These are phyloP conservation scores for Dasysyrphus tricinctus DNA, from an alignment of 2,888 invertebrate species.

Conservation along the genomic window DNA sequence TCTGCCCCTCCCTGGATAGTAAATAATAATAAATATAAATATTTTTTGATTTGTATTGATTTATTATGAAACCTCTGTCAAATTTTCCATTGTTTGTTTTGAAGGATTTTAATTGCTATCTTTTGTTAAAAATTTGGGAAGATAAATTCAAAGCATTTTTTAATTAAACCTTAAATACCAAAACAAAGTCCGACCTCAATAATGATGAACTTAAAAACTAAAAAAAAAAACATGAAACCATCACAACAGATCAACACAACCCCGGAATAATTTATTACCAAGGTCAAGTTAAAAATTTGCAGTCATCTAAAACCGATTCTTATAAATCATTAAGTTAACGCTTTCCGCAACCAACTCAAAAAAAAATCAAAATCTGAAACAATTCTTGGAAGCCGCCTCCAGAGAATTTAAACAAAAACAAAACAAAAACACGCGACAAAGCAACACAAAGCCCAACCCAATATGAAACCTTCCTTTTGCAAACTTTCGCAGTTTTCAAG, in stretches of 20 bases:
- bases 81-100: too few species aligned
- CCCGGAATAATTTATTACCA: conserved; percentile 44
- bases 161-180: background rate
- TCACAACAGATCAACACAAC: conserved; percentile 1
- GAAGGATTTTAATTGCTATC: background rate
- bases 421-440: conserved; percentile 3
- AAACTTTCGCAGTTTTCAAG: conserved; percentile 34
- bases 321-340: conserved; percentile 68
- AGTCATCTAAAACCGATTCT: conserved; percentile 59
- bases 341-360: conserved; percentile 42
- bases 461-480: conserved; percentile 17
- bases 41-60: too few species aligned
- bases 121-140: background rate
- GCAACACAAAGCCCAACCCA: conserved; percentile 33
- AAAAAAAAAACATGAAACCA: conserved; percentile 6
- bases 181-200: background rate
- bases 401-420: conserved; percentile 15
- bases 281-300: conserved; percentile 64
- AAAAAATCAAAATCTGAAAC: conserved; percentile 11
- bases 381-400: conserved; percentile 53
- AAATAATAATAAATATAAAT: too few species aligned
- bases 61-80: too few species aligned
- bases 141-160: background rate
- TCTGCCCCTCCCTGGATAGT: too few species aligned
- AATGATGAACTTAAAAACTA: conserved; percentile 29